Conservation (phyloP, 2,113 vertebrate species). For the Ammospiza caudacuta region DNA sequence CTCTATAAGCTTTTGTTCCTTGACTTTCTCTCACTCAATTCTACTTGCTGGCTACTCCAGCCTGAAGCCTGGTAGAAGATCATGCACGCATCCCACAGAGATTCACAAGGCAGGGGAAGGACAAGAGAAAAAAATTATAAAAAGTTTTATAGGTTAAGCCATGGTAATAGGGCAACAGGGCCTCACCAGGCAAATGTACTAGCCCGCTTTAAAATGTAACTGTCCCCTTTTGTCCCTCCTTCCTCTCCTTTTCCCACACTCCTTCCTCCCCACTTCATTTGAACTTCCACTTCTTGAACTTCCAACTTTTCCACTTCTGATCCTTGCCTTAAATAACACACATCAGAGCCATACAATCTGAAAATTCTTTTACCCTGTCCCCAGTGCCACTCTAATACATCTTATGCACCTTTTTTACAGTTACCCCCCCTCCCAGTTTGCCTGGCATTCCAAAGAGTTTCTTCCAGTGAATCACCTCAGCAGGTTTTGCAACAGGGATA, state of each 20-base stretch:
- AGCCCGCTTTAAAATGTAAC: neutral
- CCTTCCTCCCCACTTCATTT: neutral
- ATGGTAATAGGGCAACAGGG: neutral
- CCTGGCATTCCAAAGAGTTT: neutral
- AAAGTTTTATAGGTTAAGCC: neutral
- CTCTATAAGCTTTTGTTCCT: neutral
- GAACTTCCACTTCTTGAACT: neutral
- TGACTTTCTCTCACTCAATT: too few species aligned
- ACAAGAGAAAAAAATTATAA: neutral
- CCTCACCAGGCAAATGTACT: neutral
- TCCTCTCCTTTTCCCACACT: neutral
- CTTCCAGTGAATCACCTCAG: neutral
- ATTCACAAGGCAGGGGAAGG: neutral
- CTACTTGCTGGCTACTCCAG: neutral
- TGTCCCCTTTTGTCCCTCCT: neutral
- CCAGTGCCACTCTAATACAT: neutral
- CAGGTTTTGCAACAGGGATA: neutral
- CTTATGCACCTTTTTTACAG: neutral
- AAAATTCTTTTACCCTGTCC: neutral
- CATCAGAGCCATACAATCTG: neutral
- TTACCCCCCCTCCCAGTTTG: neutral
- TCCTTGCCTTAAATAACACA: neutral
- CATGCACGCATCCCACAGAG: neutral
- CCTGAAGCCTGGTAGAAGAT: neutral
- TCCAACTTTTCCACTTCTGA: neutral